Conservation (phyloP, 2,797 vertebrate species). For the Rhinichthys osculus region DNA sequence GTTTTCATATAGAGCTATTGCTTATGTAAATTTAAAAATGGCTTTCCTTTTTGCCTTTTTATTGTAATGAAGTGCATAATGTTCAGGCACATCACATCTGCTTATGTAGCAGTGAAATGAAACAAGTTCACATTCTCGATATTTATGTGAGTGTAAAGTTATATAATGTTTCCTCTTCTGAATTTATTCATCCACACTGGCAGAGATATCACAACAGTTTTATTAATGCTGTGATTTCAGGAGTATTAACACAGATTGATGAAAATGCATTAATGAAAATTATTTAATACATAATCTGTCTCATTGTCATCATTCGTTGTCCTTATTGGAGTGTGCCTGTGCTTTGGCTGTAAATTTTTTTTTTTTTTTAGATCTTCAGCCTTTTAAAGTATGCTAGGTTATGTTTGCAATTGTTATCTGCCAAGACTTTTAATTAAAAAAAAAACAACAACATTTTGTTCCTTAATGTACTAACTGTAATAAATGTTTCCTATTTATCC, state of each 20-base stretch:
- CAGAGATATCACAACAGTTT: background rate
- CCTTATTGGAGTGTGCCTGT: background rate
- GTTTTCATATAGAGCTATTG: background rate
- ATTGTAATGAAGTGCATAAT: conserved; percentile 10
- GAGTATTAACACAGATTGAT: background rate
- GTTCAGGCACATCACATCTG: background rate
- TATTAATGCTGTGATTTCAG: background rate
- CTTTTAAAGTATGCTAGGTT: background rate
- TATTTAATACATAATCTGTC: background rate
- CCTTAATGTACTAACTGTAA: background rate
- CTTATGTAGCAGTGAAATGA: conserved; percentile 1
- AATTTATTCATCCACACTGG: background rate
- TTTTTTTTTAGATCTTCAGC: background rate
- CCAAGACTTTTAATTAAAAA: background rate
- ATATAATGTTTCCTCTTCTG: background rate
- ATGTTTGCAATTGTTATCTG: background rate
- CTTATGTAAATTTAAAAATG: conserved; percentile 7
- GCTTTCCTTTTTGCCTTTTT: background rate
- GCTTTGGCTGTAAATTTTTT: background rate
- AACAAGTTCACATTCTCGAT: background rate
- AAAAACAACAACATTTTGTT: background rate
- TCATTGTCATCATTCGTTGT: background rate
- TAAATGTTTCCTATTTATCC: background rate
- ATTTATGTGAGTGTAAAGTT: background rate
- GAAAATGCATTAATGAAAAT: background rate